Conservation (phyloP, 2,888 invertebrate species). For the Parnassius mnemosyne region DNA sequence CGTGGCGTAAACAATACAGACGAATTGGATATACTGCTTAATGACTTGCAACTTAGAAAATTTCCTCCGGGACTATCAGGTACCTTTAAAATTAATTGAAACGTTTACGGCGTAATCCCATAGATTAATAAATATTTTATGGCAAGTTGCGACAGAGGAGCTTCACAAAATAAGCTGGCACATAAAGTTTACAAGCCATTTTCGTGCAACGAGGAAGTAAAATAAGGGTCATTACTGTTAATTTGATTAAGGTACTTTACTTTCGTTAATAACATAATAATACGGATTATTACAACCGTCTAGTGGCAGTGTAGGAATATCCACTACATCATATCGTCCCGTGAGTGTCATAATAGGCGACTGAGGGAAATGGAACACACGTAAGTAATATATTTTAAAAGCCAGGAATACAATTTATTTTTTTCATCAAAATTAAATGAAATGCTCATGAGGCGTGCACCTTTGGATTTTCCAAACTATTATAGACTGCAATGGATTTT, state of each 20-base stretch:
- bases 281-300: no score
- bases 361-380: no score
- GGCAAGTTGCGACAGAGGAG: constrained; percentile 30
- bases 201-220: constrained; percentile 8
- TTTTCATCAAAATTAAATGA: no score
- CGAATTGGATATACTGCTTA: constrained; percentile 34
- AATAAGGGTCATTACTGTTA: constrained; percentile 7
- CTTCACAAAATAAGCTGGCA: constrained; percentile 17
- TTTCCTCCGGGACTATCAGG: constrained; percentile 49
- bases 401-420: no score
- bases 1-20: constrained; percentile 17
- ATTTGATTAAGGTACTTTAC: constrained; percentile 11
- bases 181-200: constrained; percentile 21
- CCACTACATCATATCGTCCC: no score
- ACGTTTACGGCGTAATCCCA: constrained; percentile 45
- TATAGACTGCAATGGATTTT: no score
- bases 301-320: no score
- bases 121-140: constrained; percentile 38
- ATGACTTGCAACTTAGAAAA: constrained; percentile 47
- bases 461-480: no score
- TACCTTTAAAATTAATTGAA: constrained; percentile 53
- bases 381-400: no score
- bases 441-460: no score
- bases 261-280: not conserved
- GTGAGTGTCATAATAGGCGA: no score